Percentiles rank a stretch among this genome's conserved stretches.
Conservation (phyloP, 2,888 invertebrate species). For the Yponomeuta evonymella region DNA sequence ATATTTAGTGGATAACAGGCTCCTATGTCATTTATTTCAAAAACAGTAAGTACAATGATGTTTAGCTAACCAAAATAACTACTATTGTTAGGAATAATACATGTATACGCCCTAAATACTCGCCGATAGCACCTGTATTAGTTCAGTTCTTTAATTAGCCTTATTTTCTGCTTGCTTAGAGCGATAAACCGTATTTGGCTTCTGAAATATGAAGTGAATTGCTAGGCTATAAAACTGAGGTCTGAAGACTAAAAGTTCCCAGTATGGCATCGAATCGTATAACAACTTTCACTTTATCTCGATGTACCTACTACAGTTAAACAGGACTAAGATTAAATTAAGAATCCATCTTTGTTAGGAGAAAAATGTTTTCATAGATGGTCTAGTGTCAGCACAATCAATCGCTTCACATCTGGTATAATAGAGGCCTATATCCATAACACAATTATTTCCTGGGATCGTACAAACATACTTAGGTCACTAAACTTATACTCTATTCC, state of each 20-base stretch:
- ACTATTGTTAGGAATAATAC: background rate
- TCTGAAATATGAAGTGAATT: conserved; percentile 13
- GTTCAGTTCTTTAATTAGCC: background rate
- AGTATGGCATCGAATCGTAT: background rate
- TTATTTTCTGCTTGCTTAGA: background rate
- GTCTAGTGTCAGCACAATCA: background rate
- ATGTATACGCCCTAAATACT: conserved; percentile 44
- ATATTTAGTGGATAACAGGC: background rate
- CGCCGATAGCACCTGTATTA: conserved; percentile 40
- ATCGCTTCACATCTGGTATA: background rate
- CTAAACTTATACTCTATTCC: background rate
- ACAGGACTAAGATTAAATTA: background rate
- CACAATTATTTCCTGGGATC: background rate
- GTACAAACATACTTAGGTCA: background rate
- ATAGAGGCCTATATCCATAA: background rate
- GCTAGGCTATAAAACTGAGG: background rate
- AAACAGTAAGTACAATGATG: background rate
- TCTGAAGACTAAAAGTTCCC: background rate
- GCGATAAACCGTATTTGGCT: conserved; percentile 21
- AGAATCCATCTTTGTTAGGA: background rate
- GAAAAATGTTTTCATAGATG: background rate
- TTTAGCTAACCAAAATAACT: background rate
- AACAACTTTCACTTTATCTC: background rate
- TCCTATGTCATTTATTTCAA: background rate
- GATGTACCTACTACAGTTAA: background rate